Evolutionary conservation across 2,797 vertebrate species (phyloP), one percentile per base, ranked within the genome.

Genomic region (Lacerta bilineata): DNA sequence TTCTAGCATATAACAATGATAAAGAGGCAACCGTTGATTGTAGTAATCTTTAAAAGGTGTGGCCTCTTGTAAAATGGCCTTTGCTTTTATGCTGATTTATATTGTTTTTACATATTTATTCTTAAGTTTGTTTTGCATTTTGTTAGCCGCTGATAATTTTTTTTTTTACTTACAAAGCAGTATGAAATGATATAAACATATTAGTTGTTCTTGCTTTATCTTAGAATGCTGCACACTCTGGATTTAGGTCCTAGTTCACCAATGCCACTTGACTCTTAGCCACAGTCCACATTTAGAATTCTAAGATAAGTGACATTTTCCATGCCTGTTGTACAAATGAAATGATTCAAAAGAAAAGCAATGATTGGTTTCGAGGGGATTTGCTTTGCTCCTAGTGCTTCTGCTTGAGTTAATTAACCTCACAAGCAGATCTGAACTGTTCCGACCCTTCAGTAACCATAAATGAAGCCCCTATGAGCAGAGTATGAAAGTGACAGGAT

Each of bases 321-420:
- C 25, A 4, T 29, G 50, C 1, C 75, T 75, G n/a, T 39, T 15
- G 27, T 77, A 77, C 23, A 13, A 25, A 27, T 77, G 23, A 25
- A 76, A 43, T 43, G 36, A 76, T 76, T 72, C 39, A 85, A 13
- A 55, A 43, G 25, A 68, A n/a, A 86, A 23, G 11, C 18, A 72
- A 72, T 41, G 10, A 18, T 80, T 55, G 33, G 15, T 59, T 72
- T 72, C 27, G 61, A 25, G 27, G 23, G 4, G 41, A 76, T 82
- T 91, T 92, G 87, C 89, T 92, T 88, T 93, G 83, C 87, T 95
- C 91, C 91, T 1, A 92, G 89, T 1, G 29, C 88, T 92, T 93
- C 88, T 89, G 93, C 72, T 94, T 94, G 91, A 87, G 90, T 93
- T 69, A 76, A 78, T 50, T 0, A 0, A 33, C 84, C 75, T 17